Evolutionary conservation across 92 coral and sea anemone genomes (phyloP).

Genomic region (Heteractis magnifica): DNA sequence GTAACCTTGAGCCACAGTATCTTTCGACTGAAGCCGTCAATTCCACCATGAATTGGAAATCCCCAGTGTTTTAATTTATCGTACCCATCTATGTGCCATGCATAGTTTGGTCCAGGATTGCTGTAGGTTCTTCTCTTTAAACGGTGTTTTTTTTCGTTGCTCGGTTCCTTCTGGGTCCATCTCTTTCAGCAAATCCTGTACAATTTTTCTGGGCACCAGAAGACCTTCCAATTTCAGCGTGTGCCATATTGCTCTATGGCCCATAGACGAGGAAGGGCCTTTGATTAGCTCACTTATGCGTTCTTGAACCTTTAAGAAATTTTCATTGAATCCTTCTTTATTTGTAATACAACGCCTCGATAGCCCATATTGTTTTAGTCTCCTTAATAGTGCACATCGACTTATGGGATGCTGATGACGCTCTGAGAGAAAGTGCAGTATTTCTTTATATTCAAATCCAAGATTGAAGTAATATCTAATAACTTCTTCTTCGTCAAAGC

Average conservation of each 20-base stretch:
- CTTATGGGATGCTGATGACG: constrained; percentile 20
- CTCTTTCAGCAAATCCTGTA: constrained; percentile 61
- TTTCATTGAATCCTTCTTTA: constrained; percentile 3
- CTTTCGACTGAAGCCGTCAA: constrained; percentile 41
- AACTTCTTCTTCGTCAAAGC: constrained; percentile 17
- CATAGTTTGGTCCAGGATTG: constrained; percentile 46
- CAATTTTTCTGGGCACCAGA: constrained; percentile 51
- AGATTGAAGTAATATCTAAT: constrained; percentile 12
- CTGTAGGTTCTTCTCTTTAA: constrained; percentile 41
- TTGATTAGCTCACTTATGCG: constrained; percentile 28
- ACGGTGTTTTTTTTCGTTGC: constrained; percentile 40
- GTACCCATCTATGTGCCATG: constrained; percentile 53
- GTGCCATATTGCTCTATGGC: constrained; percentile 53
- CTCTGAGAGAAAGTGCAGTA: constrained; percentile 7
- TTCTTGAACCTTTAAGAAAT: not conserved
- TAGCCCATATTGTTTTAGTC: constrained; percentile 25
- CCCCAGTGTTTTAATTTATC: constrained; percentile 52
- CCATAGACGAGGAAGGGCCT: constrained; percentile 18
- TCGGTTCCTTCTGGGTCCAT: constrained; percentile 59
- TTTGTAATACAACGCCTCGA: constrained; percentile 17
- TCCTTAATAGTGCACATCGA: constrained; percentile 7
- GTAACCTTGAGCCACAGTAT: constrained; percentile 38
- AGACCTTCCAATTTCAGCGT: constrained; percentile 60
- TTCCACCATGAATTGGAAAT: constrained; percentile 52
- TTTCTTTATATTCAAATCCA: constrained; percentile 19